Evolutionary conservation across 2,797 vertebrate species (phyloP).

Genomic region (Octomys mimax): DNA sequence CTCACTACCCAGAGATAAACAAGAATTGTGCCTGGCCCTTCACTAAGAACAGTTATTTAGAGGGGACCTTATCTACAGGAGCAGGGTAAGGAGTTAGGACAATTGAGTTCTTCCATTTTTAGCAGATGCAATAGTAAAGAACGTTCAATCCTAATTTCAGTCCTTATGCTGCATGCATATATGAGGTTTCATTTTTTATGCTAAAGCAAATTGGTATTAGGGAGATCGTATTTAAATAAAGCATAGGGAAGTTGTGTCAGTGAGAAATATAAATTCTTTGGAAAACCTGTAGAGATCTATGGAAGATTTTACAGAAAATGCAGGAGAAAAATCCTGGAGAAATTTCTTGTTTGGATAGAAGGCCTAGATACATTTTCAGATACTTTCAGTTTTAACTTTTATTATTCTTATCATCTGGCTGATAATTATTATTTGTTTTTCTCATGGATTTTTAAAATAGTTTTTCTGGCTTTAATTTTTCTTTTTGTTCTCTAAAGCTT

Average conservation of each 20-base stretch:
- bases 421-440: constrained; percentile 13
- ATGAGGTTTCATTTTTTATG: neutral
- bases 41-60: neutral
- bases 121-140: neutral
- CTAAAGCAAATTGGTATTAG: constrained; percentile 35
- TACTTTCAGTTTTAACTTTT: constrained; percentile 39
- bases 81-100: neutral
- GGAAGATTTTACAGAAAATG: neutral
- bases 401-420: neutral
- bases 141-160: neutral
- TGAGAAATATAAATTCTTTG: neutral
- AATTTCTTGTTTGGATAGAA: constrained; percentile 8
- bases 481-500: neutral
- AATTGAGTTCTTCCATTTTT: neutral
- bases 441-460: constrained; percentile 22
- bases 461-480: constrained; percentile 39
- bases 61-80: neutral
- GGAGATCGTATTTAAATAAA: constrained; percentile 36
- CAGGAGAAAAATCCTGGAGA: neutral
- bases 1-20: neutral
- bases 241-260: neutral
- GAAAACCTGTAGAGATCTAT: neutral
- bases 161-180: neutral
- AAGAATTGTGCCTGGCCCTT: neutral
- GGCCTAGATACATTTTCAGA: neutral